Evolutionary conservation across 1,140 invertebrate species (phyloP), one percentile per base, ranked within the genome.

Genomic region (Drosophila melanica): DNA sequence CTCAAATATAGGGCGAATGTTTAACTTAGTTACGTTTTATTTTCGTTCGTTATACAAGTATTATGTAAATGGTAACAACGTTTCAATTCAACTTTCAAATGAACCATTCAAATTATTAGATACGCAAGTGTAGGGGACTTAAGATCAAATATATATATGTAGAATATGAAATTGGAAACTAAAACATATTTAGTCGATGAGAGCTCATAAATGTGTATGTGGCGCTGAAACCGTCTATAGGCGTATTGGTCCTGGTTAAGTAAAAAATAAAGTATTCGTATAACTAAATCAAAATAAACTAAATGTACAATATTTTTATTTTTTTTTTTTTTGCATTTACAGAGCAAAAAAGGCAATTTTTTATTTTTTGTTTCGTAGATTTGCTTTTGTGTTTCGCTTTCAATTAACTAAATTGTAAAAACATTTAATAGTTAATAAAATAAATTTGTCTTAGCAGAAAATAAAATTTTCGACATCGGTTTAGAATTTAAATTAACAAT

Each of bases 341-440:
- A 27, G 39, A 86, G 69, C 81, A 85, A 85, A 68, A 67, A 75
- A 85, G 78, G 81, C 82, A 72, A 30, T 45, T 86, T 79, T 68
- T 68, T 81, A 87, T 69, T 71, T 76, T 75, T 86, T 67, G 39
- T 77, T 87, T 87, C 67, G 74, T 80, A 50, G 63, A 57, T 65
- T 59, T 64, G 47, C 41, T 20, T 58, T 58, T 57, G 33, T 8
- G 23, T 53, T 73, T 62, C 50, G 68, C 64, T 62, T 69, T 81
- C 73, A 85, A 87, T 85, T 87, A 68, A 81, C 81, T 85, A 87
- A 85, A 72, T 75, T 75, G 67, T 51, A 30, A 44, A 73, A 51
- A 67, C 44, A 37, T 73, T 65, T 58, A 48, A 45, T 57, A 60
- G 16, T 42, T 59, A 30, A 42, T n/a, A 39, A 57, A 66, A 54